phyloP scores from a whole-genome alignment of 92 coral and sea anemone genomes.

The Chrysogorgia sp. region DNA sequence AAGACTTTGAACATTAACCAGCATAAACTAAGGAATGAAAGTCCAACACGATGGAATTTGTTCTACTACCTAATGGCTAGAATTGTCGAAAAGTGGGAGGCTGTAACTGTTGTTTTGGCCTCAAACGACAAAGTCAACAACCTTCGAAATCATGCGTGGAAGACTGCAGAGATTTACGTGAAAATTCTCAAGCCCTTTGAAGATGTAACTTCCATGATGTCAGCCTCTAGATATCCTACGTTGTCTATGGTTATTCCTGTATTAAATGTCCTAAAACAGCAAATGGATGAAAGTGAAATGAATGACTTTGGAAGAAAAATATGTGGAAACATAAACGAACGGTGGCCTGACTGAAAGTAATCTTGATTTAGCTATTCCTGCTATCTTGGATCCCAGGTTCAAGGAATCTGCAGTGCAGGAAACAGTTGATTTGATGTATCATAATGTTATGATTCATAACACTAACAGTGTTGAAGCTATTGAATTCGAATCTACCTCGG shows the following conservation, averaged over 20 bases:
- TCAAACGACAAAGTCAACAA: conserved; percentile 31
- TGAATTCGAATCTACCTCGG: neutral
- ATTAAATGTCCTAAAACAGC: conserved; percentile 16
- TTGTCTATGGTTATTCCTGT: conserved; percentile 40
- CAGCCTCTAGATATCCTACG: conserved; percentile 30
- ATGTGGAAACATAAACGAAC: conserved; percentile 18
- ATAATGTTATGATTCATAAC: neutral
- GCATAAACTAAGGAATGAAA: conserved; percentile 28
- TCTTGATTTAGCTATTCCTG: conserved; percentile 26
- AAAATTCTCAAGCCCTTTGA: conserved; percentile 39
- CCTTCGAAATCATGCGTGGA: conserved; percentile 26
- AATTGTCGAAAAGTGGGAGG: conserved; percentile 27
- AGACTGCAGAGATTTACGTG: conserved; percentile 39
- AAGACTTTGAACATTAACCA: conserved; percentile 32
- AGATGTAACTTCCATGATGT: conserved; percentile 36
- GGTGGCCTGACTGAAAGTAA: conserved; percentile 25
- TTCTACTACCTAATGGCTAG: conserved; percentile 33
- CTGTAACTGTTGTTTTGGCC: conserved; percentile 26
- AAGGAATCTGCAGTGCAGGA: conserved; percentile 32
- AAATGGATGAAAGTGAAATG: conserved; percentile 32
- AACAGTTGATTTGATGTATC: conserved; percentile 12
- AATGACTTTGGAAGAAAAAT: conserved; percentile 17
- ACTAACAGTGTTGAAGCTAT: neutral
- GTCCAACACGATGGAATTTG: conserved; percentile 32
- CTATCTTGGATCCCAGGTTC: conserved; percentile 32